Conservation (phyloP, 1,140 invertebrate genomes). For the Penaeus chinensis region DNA sequence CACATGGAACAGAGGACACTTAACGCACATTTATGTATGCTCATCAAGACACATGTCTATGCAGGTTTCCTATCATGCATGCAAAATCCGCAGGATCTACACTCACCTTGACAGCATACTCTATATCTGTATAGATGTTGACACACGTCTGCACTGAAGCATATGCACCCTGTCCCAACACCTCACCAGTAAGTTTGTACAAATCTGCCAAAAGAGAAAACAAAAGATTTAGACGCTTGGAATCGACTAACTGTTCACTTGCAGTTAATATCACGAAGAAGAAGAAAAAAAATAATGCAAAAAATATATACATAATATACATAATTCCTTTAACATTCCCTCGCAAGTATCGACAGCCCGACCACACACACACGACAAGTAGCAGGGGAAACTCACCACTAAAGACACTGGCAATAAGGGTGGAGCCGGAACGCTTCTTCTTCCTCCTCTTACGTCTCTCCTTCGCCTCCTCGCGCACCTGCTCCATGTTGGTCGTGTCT, state of each 20-base stretch:
- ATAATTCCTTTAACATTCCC: neutral
- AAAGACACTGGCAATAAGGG: constrained; percentile 87
- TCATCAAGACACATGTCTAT: neutral
- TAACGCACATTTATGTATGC: too few relatives aligned
- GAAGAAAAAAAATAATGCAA: neutral
- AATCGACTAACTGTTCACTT: neutral
- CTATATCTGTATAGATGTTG: constrained; percentile 88
- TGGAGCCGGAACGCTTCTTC: constrained; percentile 88
- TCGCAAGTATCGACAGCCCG: neutral
- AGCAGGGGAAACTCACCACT: constrained; percentile 74
- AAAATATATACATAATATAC: constrained; percentile 27
- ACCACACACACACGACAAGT: neutral
- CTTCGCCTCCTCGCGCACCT: constrained; percentile 86
- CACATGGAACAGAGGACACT: neutral
- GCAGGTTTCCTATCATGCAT: neutral
- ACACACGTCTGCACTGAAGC: constrained; percentile 94
- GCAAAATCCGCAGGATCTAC: too few relatives aligned
- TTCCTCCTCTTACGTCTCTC: constrained; percentile 79
- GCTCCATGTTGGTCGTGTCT: constrained; percentile 73
- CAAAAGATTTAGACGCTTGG: too few relatives aligned
- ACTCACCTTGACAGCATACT: constrained; percentile 91
- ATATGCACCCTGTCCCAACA: constrained; percentile 95
- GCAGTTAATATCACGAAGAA: too few relatives aligned
- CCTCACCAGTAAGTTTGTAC: constrained; percentile 93
- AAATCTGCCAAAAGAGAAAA: constrained; percentile 78